Evolutionary conservation across 2,113 vertebrate species (phyloP), one percentile per base, ranked within the genome.

Genomic region (Lepus europaeus): DNA sequence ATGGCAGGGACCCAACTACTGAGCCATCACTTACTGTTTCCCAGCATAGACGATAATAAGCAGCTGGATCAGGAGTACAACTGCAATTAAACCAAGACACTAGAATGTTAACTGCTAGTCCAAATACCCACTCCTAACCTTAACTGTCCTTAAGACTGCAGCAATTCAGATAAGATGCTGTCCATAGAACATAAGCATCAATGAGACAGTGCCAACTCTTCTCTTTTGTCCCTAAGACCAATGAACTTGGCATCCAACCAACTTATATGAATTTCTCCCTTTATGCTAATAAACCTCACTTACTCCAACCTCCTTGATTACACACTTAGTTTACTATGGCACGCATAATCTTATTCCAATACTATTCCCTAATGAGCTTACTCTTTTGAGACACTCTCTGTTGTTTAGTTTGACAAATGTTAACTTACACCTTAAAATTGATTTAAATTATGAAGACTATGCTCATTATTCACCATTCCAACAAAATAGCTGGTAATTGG

Each of bases 341-440:
- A 33, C 27, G n/a, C 3, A 0, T 53, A n/a, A 31, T 66, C 29
- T 33, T 29, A 45, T 68, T 89, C 33, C 16, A 76, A 25, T 19
- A 59, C 16, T 82, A 22, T 76, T 69, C 25, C 51, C 33, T 51
- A 82, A 69, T 66, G 68, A 66, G 82, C 5, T 61, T 61, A 23
- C n/a, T 23, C 9, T 64, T 87, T 33, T 29, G 19, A 45, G 63
- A 85, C 56, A 14, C 66, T 76, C 11, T 76, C 5, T 77, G 20
- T 80, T 31, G 20, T 45, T 82, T 76, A 68, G 9, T 16, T 76
- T 22, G 49, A n/a, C 5, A 56, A 8, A 13, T 27, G 31, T 82
- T 59, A 87, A 64, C 31, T 69, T 94, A 36, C 36, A 68, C 84
- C 2, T 90, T 77, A 92, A 66, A 83, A 49, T 80, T 83, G 13